Base-by-base conservation (phyloP, 2,888 invertebrate genomes). In the Unio delphinus region DNA sequence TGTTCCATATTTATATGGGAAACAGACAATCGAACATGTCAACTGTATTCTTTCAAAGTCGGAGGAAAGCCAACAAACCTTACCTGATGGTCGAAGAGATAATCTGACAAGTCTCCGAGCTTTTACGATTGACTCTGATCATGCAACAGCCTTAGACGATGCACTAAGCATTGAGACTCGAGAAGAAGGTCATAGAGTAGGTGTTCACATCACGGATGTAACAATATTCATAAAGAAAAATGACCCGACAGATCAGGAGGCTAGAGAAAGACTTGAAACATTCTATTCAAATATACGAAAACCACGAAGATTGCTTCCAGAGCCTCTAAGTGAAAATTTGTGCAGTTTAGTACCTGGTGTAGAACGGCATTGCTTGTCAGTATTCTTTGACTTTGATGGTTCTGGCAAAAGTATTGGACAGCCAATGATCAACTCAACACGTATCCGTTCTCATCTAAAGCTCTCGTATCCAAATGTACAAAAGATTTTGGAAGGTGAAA, bases 131-230 rank as follows among this genome's bases (percentile, higher is more conserved):
- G 80, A 78, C 67, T 68, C 75, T 20, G 34, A 59, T 57, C 58
- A 67, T 45, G 70, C 78, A 1, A 70, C 67, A 60, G 79, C 75
- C 61, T 45, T 79, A 26, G 80, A 81, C 57, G 77, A 81, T 69
- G 80, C 78, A 17, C 61, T 80, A 15, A 75, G 76, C 34, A 55
- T 79, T 34, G 73, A 72, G 57, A 28, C 34, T 3, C 26, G n/a
- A 3, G 30, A 69, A 55, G 65, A 68, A 11, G 71, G 62, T 23
- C 79, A 63, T 55, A 64, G 65, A 60, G 67, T 81, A 7, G 78
- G 76, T 18, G 72, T 81, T 20, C 79, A 80, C 60, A 76, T 81
- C 55, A 72, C 80, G 18, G 80, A 81, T 68, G 81, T 81, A 8
- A 65, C 78, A 8, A 20, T 58, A 28, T 64, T 66, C 30, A 69